Base-by-base conservation (phyloP, 1,140 invertebrate species). In the Pogonus chalceus region DNA sequence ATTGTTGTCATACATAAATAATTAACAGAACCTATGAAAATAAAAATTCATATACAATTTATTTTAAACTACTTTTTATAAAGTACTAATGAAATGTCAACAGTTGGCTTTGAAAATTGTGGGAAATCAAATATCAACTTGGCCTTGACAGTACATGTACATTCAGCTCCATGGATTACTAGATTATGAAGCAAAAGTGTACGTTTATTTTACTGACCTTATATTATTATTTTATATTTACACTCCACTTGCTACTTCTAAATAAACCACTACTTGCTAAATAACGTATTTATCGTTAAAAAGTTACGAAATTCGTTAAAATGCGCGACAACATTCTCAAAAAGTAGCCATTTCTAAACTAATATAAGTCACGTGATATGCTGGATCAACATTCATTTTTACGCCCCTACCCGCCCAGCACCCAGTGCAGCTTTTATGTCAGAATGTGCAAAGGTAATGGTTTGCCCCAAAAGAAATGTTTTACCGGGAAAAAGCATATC, bases 101-200 rank as follows among this genome's bases (percentile, higher is more conserved):
- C 37, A 43, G 37, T 43, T 43, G 37, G 37, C 37, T 43, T 43
- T 43, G 18, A 18, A 43, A 43, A 12, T 18, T 43, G 9, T 9
- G 9, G 37, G 37, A 18, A 43, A 43, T 12, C 37, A 9, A 43
- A 43, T 12, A 10, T 12, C 37, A 43, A 9, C 3, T 43, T 43
- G 37, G 37, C 37, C 37, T 43, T 43, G 37, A 43, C 37, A 43
- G 37, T 43, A 16, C 37, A 43, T 43, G 37, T 43, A 43, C 9
- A 12, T 3, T 43, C n/a, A n/a, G n/a, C n/a, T n/a, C n/a, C n/a
- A n/a, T n/a, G n/a, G n/a, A n/a, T n/a, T 4, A 12, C 37, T 43
- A 9, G 37, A 12, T 4, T 43, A 18, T 9, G 18, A 10, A 9
- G 37, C 37, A 18, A 43, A 43, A 43, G 37, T 14, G 26, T 14